Base-by-base conservation (phyloP, 2,113 vertebrate species). In the Peromyscus maniculatus region DNA sequence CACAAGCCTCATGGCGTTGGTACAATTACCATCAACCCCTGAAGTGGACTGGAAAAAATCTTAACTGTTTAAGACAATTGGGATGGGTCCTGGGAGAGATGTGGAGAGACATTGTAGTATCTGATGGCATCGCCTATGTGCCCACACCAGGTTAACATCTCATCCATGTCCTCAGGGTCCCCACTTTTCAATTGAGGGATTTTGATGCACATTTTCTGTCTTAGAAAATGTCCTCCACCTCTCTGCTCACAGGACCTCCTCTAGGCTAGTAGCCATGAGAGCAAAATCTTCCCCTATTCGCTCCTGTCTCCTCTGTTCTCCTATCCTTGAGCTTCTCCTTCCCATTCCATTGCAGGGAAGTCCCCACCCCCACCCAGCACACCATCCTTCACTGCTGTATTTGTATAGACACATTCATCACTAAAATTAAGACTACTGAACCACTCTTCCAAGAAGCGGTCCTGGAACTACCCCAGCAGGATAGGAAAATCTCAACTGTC, bases 301-400 rank as follows among this genome's bases (percentile, higher is more conserved):
- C 21, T 74, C 13, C 55, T 74, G 66, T 26, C 0, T 39, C 31
- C 39, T n/a, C 21, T 75, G 2, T 52, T 49, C 16, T 49, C n/a
- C 59, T 36, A 5, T 22, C 80, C 39, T 3, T 69, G 31, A 33
- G 5, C 7, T 43, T 74, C 24, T n/a, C 26, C 55, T 66, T 94
- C 52, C 66, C 21, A n/a, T 5, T 0, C 19, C 12, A 19, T 3
- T 75, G 11, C 69, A n/a, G 7, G 12, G 9, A 10, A 39, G 46
- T 31, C 55, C 33, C 3, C 1, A 5, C 1, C 52, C 39, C 1
- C 7, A 26, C 36, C 71, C 71, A 7, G 0, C 71, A 39, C 17
- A 22, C 71, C 17, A 39, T 49, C 15, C 55, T 67, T 59, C 9
- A 66, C 24, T 91, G 43, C 31, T 62, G 21, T 52, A 39, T 24